Evolutionary conservation across 2,888 invertebrate genomes (phyloP).

Genomic region (Euproctis similis): DNA sequence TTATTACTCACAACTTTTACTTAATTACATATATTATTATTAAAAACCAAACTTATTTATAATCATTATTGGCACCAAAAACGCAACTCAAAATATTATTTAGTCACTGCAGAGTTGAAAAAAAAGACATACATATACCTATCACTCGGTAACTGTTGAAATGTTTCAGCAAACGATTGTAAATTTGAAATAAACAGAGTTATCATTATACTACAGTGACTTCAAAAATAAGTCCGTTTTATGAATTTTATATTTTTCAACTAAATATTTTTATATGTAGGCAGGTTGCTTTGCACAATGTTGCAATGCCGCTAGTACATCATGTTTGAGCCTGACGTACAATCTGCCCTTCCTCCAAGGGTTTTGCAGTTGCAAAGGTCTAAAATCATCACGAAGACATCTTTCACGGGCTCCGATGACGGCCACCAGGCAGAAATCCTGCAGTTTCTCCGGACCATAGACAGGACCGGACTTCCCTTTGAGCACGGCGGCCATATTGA

Average conservation of each 20-base stretch:
- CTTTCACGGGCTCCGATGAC: constrained; percentile 96
- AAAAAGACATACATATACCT: too few relatives aligned
- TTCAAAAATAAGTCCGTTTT: too few relatives aligned
- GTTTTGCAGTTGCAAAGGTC: constrained; percentile 93
- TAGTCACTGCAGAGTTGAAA: constrained; percentile 20
- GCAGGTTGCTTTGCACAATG: constrained; percentile 90
- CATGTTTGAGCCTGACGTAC: constrained; percentile 93
- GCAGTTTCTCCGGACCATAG: constrained; percentile 86
- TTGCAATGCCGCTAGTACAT: constrained; percentile 90
- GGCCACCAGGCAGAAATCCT: constrained; percentile 94
- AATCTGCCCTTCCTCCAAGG: constrained; percentile 96
- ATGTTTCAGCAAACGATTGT: too few relatives aligned
- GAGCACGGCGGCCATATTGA: constrained; percentile 93
- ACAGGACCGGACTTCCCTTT: constrained; percentile 91
- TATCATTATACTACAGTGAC: too few relatives aligned
- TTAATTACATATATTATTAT: constrained; percentile 68
- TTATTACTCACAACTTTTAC: constrained; percentile 61
- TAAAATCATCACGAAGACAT: constrained; percentile 95
- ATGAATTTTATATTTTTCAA: too few relatives aligned
- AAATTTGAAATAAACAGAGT: too few relatives aligned
- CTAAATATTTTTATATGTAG: constrained; percentile 61
- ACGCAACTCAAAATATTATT: constrained; percentile 31
- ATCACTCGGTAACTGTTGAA: too few relatives aligned
- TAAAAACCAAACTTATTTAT: too few relatives aligned
- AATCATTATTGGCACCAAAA: constrained; percentile 67